phyloP scores from a whole-genome alignment of 2,113 vertebrate species.

The Rostratula benghalensis region DNA sequence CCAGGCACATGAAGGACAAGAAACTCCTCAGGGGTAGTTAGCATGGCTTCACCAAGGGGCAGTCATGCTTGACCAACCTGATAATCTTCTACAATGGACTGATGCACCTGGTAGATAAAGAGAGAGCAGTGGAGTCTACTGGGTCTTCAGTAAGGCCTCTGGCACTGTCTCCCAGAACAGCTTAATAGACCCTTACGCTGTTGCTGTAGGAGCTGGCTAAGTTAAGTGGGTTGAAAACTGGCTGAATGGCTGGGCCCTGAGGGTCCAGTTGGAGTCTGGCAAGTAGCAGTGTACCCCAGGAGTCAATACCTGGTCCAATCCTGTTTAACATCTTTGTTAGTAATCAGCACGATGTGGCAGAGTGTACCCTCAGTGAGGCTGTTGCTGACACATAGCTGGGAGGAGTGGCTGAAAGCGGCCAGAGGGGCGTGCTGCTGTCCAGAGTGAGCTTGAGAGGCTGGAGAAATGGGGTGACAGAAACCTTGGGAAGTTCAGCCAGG shows the following conservation, averaged over 20 bases:
- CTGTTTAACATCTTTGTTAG: neutral
- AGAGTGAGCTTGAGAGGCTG: neutral
- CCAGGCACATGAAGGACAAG: neutral
- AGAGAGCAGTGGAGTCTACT: neutral
- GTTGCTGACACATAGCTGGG: neutral
- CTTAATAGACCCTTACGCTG: neutral
- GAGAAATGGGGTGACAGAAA: neutral
- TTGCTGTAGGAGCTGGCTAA: neutral
- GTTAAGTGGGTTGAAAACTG: neutral
- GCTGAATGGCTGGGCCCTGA: neutral
- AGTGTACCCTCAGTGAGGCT: neutral
- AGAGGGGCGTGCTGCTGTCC: neutral
- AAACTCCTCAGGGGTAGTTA: neutral
- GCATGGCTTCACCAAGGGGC: neutral
- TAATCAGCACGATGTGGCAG: fast-evolving
- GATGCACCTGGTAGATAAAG: neutral
- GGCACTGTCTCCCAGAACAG: neutral
- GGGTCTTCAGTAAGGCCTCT: neutral
- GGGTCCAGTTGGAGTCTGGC: neutral
- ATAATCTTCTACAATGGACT: neutral
- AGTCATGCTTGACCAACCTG: neutral
- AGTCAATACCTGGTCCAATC: neutral
- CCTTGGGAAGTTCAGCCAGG: neutral
- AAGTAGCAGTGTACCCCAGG: neutral
- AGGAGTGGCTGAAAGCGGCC: neutral